These are phyloP conservation scores for Neopipo cinnamomea DNA, from an alignment of 2,113 vertebrate genomes.

Conservation along the genomic window DNA sequence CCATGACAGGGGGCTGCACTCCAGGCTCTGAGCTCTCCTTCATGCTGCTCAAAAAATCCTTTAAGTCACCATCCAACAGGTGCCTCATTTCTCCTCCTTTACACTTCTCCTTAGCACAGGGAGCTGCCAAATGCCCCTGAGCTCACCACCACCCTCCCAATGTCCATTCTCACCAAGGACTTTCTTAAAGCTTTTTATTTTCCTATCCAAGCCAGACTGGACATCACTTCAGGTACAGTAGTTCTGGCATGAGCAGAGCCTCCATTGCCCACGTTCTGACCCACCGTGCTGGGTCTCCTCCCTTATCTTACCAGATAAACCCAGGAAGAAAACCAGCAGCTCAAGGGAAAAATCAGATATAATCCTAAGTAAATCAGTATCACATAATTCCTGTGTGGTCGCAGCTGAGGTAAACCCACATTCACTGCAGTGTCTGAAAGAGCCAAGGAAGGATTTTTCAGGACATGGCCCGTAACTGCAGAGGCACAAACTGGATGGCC, in stretches of 20 bases:
- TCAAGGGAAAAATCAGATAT: background rate
- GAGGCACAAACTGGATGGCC: background rate
- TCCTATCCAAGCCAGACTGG: background rate
- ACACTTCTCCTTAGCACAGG: background rate
- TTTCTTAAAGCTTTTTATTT: background rate
- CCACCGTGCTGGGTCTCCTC: background rate
- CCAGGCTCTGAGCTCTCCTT: background rate
- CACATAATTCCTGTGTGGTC: accelerated
- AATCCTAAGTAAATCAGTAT: background rate
- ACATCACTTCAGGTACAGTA: background rate
- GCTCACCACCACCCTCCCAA: background rate
- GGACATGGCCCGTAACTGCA: background rate
- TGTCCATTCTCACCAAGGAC: background rate
- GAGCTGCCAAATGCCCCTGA: background rate
- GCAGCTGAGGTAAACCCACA: background rate
- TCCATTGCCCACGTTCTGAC: accelerated
- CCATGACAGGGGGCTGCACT: accelerated
- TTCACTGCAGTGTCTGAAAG: background rate
- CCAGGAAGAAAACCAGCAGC: background rate
- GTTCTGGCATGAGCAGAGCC: background rate
- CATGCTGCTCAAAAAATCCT: background rate
- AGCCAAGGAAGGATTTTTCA: background rate
- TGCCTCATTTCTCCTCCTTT: background rate
- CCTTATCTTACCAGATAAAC: background rate
- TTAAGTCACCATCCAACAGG: background rate